Evolutionary conservation across 1,140 invertebrate species (phyloP), one percentile per base, ranked within the genome.

Genomic region (Drosophila dunni): DNA sequence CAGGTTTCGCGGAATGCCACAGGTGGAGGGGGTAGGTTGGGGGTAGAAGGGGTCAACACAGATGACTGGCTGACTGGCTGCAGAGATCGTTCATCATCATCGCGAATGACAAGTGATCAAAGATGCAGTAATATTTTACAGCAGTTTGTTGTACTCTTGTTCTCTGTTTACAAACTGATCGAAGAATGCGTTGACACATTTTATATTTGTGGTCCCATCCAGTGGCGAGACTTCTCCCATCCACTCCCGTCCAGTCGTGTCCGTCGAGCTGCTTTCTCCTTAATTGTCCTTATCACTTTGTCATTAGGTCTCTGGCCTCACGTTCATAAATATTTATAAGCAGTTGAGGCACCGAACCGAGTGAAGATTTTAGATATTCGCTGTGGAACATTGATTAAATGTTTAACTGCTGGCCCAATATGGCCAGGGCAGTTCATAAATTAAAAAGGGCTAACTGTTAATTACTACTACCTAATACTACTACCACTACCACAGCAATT

Each of bases 81-180:
- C 60, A 45, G 42, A 51, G 79, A 78, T 88, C 84, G 85, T 89
- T 60, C 84, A 89, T 89, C 84, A 89, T 89, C 84, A 74, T 74
- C 81, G 72, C 60, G 75, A 74, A 89, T 89, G 84, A 89, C 84
- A 89, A 89, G 78, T 89, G 84, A 89, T 89, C 84, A 89, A 78
- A 84, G 83, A 78, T 89, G 80, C 85, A 89, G 84, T 86, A 89
- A 89, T 89, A 89, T 89, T 89, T 89, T 89, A 89, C 78, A 89
- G 80, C 80, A 78, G 84, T 84, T 80, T 77, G 75, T 68, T 67
- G n/a, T 34, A 38, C 33, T 54, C 60, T 45, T 46, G 65, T 57
- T 58, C 33, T 64, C 36, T 75, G 75, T 83, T 83, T 83, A 82
- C 79, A 82, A 82, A 78, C 63, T 65, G 81, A 77, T 82, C 70